A percentile compares a stretch with the other conserved stretches of the same genome.
Evolutionary conservation across 2,797 vertebrate genomes (phyloP).

Genomic region (Rhinichthys osculus): DNA sequence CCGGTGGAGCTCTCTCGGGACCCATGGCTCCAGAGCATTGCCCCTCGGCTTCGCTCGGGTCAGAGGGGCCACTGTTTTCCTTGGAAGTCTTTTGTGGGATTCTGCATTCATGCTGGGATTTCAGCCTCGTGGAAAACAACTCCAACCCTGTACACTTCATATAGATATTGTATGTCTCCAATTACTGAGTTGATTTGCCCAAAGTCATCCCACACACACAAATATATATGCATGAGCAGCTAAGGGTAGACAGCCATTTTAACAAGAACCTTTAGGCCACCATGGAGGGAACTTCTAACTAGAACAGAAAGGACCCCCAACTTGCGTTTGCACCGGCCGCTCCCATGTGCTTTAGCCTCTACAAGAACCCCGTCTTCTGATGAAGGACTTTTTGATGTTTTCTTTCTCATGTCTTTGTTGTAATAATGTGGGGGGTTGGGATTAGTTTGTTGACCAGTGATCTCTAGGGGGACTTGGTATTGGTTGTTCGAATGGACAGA

Average conservation of each 20-base stretch:
- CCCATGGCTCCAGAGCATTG: slow-evolving; percentile 27
- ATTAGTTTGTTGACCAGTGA: slow-evolving; percentile 22
- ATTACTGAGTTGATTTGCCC: slow-evolving; percentile 36
- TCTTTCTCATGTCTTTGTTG: slow-evolving; percentile 15
- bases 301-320: slow-evolving; percentile 36
- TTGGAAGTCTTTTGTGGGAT: slow-evolving; percentile 79
- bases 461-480: slow-evolving; percentile 6
- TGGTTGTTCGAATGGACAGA: not conserved
- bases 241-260: slow-evolving; percentile 46
- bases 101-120: slow-evolving; percentile 69
- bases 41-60: slow-evolving; percentile 26
- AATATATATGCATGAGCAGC: slow-evolving; percentile 8
- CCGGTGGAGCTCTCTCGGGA: slow-evolving; percentile 47
- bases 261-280: slow-evolving; percentile 54
- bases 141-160: slow-evolving; percentile 40
- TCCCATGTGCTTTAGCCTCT: slow-evolving; percentile 50
- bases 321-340: slow-evolving; percentile 49
- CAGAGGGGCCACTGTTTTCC: slow-evolving; percentile 74
- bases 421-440: slow-evolving; percentile 18
- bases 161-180: slow-evolving; percentile 42
- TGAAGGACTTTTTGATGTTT: slow-evolving; percentile 39
- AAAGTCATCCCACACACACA: slow-evolving; percentile 27
- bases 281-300: slow-evolving; percentile 18
- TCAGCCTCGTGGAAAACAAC: slow-evolving; percentile 54
- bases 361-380: slow-evolving; percentile 44